Conservation (phyloP, 2,113 vertebrate genomes). For the Myrmecophaga tridactyla region DNA sequence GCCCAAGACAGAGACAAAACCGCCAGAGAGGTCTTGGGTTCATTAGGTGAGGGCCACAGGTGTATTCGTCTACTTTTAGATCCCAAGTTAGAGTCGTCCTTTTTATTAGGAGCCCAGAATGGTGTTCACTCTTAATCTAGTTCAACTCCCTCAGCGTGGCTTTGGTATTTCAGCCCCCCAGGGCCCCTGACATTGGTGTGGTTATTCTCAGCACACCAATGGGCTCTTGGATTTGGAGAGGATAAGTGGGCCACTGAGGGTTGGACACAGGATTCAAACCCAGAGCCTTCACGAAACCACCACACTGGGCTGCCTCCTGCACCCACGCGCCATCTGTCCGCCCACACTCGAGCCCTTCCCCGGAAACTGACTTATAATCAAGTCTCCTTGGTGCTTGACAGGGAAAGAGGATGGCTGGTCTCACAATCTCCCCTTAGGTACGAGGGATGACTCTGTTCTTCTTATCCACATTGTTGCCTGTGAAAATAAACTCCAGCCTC, state of each 20-base stretch:
- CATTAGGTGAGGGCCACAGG: background rate
- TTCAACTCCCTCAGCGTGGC: no score
- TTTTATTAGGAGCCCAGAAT: conserved; percentile 25
- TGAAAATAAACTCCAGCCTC: conserved; percentile 72
- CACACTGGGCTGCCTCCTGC: background rate
- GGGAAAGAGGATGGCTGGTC: conserved; percentile 9
- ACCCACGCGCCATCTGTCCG: no score
- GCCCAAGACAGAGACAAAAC: background rate
- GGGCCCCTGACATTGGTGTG: background rate
- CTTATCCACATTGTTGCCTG: conserved; percentile 59
- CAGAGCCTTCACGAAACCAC: background rate
- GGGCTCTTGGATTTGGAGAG: background rate
- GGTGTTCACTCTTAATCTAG: background rate
- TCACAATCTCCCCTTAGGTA: conserved; percentile 19
- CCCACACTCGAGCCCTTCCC: background rate
- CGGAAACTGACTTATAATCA: background rate
- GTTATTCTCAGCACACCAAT: background rate
- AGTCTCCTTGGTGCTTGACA: background rate
- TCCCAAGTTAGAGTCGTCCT: background rate
- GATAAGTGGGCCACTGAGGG: background rate
- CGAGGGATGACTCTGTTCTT: conserved; percentile 37
- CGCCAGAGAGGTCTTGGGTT: background rate
- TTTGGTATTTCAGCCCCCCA: no score
- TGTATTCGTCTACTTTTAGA: background rate
- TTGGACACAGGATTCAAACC: background rate